Evolutionary conservation across 2,888 invertebrate genomes (phyloP).

Genomic region (Trissolcus japonicus): DNA sequence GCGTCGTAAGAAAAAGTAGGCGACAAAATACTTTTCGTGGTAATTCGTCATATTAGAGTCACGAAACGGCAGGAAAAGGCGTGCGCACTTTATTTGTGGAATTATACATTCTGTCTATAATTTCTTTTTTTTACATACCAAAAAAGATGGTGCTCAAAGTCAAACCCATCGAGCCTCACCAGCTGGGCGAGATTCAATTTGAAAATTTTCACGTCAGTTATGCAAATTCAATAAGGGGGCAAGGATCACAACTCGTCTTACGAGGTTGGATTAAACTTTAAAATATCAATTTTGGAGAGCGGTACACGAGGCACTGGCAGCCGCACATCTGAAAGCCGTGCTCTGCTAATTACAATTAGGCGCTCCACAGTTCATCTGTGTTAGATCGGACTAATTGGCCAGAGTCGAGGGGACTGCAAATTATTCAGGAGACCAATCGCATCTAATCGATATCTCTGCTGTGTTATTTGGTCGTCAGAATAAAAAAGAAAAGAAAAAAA

Average conservation of each 20-base stretch:
- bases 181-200: no score
- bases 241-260: no score
- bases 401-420: conserved; percentile 56
- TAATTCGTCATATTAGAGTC: conserved; percentile 45
- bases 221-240: no score
- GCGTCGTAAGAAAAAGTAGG: conserved; percentile 32
- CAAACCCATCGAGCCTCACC: no score
- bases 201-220: no score
- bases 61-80: conserved; percentile 34
- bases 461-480: conserved; percentile 9
- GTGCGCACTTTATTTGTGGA: conserved; percentile 31
- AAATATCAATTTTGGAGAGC: no score
- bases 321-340: not conserved
- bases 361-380: conserved; percentile 63
- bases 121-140: no score
- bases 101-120: conserved; percentile 21
- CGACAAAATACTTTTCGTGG: conserved; percentile 40
- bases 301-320: no score
- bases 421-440: conserved; percentile 56
- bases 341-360: conserved; percentile 62
- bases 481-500: conserved; percentile 3
- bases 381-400: conserved; percentile 60
- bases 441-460: conserved; percentile 53
- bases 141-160: no score
- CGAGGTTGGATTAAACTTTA: no score